Percentiles rank a stretch among this genome's conserved stretches.
Conservation (phyloP, 2,888 invertebrate genomes). For the Venustoraphidia nigricollis region DNA sequence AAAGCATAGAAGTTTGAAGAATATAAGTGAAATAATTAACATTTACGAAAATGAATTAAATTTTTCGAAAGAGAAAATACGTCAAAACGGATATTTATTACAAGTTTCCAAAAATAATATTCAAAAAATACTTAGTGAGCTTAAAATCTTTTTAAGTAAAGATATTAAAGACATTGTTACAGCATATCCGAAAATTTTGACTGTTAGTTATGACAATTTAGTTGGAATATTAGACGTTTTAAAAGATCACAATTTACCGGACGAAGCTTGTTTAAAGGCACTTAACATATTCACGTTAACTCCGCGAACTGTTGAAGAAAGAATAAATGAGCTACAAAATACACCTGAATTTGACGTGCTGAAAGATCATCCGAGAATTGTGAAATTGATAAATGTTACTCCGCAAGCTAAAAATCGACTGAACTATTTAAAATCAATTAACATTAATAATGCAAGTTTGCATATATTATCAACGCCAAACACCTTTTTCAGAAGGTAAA, state of each 20-base stretch:
- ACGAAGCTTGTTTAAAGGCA: slow-evolving; percentile 33
- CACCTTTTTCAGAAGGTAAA: slow-evolving; percentile 2
- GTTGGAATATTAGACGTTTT: slow-evolving; percentile 37
- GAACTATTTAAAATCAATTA: slow-evolving; percentile 32
- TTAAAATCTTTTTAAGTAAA: slow-evolving; percentile 35
- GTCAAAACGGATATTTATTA: slow-evolving; percentile 42
- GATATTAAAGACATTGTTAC: slow-evolving; percentile 37
- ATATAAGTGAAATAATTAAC: slow-evolving; percentile 36
- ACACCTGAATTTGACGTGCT: slow-evolving; percentile 45
- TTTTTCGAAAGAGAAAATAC: slow-evolving; percentile 34
- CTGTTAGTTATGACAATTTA: slow-evolving; percentile 38
- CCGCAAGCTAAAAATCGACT: slow-evolving; percentile 32
- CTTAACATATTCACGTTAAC: slow-evolving; percentile 41
- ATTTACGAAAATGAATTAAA: slow-evolving; percentile 38
- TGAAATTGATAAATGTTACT: slow-evolving; percentile 32
- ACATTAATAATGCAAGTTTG: slow-evolving; percentile 32
- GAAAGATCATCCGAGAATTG: slow-evolving; percentile 40
- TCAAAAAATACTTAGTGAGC: slow-evolving; percentile 34
- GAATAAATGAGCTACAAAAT: slow-evolving; percentile 37
- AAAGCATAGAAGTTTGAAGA: slow-evolving; percentile 29
- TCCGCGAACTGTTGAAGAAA: slow-evolving; percentile 36
- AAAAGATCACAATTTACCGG: slow-evolving; percentile 39
- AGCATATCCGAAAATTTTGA: slow-evolving; percentile 44
- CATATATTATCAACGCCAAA: slow-evolving; percentile 25
- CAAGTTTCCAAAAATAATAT: slow-evolving; percentile 41